Evolutionary conservation across 2,797 vertebrate species (phyloP).

Genomic region (Urophycis tenuis): DNA sequence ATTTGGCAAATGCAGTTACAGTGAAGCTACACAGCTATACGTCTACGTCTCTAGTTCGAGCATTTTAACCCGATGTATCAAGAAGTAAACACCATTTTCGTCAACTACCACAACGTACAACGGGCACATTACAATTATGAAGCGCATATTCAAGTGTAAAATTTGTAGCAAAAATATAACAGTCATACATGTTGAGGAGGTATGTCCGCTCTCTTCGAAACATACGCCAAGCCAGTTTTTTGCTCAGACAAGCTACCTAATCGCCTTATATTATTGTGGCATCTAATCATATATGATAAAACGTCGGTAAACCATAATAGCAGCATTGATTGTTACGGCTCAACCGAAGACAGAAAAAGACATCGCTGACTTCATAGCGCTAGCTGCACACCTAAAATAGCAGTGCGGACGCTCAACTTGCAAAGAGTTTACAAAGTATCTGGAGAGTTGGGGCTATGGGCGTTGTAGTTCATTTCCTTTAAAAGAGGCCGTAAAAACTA

Average conservation of each 20-base stretch:
- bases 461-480: slow-evolving; percentile 69
- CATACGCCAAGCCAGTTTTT: slow-evolving; percentile 9
- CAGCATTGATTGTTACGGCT: not conserved
- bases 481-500: not conserved
- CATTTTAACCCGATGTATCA: not conserved
- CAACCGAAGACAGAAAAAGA: slow-evolving; percentile 28
- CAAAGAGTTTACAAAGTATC: slow-evolving; percentile 81
- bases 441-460: slow-evolving; percentile 61
- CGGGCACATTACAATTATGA: too few relatives aligned
- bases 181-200: not conserved
- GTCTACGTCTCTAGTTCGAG: not conserved
- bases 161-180: not conserved
- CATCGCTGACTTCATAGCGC: slow-evolving; percentile 46
- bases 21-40: not conserved
- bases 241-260: slow-evolving; percentile 25
- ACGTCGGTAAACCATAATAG: not conserved
- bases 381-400: slow-evolving; percentile 61
- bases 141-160: not conserved
- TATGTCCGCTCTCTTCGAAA: slow-evolving; percentile 25
- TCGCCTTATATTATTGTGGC: not conserved
- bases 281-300: not conserved
- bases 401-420: slow-evolving; percentile 71
- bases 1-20: slow-evolving; percentile 3
- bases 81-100: not conserved
- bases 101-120: not conserved